Evolutionary conservation across 2,113 vertebrate species (phyloP).

Genomic region (Pseudorhombus dupliciocellatus): DNA sequence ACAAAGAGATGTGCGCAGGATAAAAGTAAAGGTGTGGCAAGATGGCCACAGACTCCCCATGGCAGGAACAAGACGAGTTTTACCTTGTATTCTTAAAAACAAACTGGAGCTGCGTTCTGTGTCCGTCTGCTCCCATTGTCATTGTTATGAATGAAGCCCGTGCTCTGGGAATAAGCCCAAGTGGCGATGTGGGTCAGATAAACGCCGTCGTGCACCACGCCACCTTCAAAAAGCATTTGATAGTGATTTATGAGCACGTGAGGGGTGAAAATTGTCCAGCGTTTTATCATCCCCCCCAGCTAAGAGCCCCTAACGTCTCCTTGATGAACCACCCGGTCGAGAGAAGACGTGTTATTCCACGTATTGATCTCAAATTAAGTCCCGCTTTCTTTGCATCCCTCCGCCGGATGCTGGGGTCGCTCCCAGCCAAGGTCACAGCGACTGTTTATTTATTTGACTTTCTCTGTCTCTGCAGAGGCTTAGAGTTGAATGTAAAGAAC

Average conservation of each 20-base stretch:
- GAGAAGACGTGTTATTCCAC: slow-evolving; percentile 51
- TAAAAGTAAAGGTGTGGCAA: slow-evolving; percentile 24
- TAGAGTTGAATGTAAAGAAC: slow-evolving; percentile 19
- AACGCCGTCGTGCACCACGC: slow-evolving; percentile 45
- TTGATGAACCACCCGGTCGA: slow-evolving; percentile 60
- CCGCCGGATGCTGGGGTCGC: slow-evolving; percentile 30
- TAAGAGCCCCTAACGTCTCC: slow-evolving; percentile 56
- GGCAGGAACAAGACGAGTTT: not conserved
- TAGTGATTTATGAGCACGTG: slow-evolving; percentile 64
- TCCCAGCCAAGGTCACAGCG: slow-evolving; percentile 54
- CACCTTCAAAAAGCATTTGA: slow-evolving; percentile 55
- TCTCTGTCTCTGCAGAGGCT: slow-evolving; percentile 9
- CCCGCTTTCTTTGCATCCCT: slow-evolving; percentile 31
- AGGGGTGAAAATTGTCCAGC: slow-evolving; percentile 52
- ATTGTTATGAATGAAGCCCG: slow-evolving; percentile 58
- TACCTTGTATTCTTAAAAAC: not conserved
- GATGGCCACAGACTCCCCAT: slow-evolving; percentile 1
- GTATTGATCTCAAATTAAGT: slow-evolving; percentile 69
- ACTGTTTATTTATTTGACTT: slow-evolving; percentile 48
- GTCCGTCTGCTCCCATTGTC: slow-evolving; percentile 40
- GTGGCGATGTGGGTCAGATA: slow-evolving; percentile 70
- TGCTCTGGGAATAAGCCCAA: slow-evolving; percentile 56
- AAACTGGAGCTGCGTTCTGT: slow-evolving; percentile 27
- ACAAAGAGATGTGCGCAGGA: slow-evolving; percentile 30
- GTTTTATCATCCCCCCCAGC: slow-evolving; percentile 55